phyloP scores from a whole-genome alignment of 2,797 vertebrate genomes.

The Mareca strepera region DNA sequence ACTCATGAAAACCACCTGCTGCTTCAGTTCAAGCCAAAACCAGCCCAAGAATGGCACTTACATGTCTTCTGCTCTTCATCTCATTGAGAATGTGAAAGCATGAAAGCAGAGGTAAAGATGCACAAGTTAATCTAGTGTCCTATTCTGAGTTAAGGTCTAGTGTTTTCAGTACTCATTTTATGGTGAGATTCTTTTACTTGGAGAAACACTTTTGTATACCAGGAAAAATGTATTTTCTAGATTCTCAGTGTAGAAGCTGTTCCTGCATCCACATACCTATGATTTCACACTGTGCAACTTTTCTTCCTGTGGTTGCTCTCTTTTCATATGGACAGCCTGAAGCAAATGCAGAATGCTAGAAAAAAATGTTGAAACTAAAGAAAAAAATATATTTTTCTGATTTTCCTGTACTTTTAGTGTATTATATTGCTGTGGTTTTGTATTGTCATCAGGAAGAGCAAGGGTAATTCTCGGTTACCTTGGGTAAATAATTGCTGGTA shows the following conservation, averaged over 20 bases:
- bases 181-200: not conserved
- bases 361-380: not conserved
- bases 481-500: not conserved
- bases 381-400: not conserved
- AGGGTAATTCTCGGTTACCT: not conserved
- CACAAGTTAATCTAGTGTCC: not conserved
- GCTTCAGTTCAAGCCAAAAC: slow-evolving; percentile 53
- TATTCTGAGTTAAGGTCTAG: not conserved
- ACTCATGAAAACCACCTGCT: slow-evolving; percentile 48
- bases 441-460: not conserved
- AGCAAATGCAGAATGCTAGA: not conserved
- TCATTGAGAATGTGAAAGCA: not conserved
- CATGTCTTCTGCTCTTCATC: not conserved
- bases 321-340: not conserved
- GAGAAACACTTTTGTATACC: not conserved
- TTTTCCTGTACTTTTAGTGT: not conserved
- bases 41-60: slow-evolving; percentile 10
- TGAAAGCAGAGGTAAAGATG: not conserved
- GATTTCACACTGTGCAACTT: slow-evolving; percentile 18
- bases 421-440: not conserved
- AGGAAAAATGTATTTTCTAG: not conserved
- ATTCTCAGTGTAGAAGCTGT: not conserved
- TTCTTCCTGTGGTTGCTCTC: not conserved
- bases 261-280: not conserved
- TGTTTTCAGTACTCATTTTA: not conserved